These are phyloP conservation scores for Alosa alosa DNA, from an alignment of 2,113 vertebrate genomes.

Conservation along the genomic window DNA sequence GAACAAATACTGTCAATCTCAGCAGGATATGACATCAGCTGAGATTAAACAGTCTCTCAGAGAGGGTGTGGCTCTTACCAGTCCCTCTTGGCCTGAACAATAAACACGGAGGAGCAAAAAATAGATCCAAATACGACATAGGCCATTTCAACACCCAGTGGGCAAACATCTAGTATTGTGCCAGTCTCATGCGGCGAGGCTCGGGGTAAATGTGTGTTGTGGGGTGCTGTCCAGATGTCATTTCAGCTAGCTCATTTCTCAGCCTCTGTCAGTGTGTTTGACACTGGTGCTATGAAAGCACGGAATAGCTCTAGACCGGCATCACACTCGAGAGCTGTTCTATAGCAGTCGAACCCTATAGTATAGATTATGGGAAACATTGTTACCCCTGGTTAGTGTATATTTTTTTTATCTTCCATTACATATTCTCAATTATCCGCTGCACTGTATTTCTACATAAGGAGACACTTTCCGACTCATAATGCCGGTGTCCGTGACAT, in stretches of 20 bases:
- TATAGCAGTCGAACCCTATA: neutral
- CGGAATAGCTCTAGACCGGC: neutral
- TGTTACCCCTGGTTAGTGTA: neutral
- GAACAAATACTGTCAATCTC: neutral
- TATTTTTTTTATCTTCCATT: neutral
- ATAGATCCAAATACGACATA: neutral
- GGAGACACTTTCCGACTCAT: neutral
- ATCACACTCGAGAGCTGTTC: neutral
- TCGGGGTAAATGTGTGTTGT: neutral
- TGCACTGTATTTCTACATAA: neutral
- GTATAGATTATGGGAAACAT: neutral
- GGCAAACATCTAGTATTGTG: neutral
- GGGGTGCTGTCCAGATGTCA: conserved; percentile 9
- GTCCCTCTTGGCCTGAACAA: neutral
- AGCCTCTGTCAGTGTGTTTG: conserved; percentile 7
- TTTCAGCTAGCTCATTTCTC: neutral
- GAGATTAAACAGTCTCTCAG: neutral
- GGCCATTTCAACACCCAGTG: neutral
- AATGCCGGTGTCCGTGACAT: neutral
- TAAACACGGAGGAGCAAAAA: neutral
- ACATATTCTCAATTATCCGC: neutral
- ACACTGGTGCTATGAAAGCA: neutral
- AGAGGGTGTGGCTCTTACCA: neutral
- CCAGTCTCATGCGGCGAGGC: neutral
- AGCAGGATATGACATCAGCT: neutral